phyloP scores from a whole-genome alignment of 1,140 invertebrate species.

The Coptotermes formosanus region DNA sequence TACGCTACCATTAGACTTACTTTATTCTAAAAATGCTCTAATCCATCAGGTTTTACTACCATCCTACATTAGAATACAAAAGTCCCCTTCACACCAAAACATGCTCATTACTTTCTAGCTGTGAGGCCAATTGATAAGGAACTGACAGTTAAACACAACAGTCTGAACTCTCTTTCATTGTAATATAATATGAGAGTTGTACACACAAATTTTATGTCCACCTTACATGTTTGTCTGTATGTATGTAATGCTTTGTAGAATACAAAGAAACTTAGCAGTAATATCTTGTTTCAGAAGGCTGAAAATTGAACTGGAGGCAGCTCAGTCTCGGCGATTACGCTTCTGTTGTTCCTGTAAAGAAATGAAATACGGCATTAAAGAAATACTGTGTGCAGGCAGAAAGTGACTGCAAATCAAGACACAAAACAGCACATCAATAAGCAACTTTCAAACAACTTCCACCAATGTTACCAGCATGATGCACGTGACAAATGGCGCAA shows the following conservation, averaged over 20 bases:
- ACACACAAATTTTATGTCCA: background rate
- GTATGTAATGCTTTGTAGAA: background rate
- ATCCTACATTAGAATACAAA: background rate
- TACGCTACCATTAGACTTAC: background rate
- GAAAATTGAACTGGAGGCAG: background rate
- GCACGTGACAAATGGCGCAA: no score
- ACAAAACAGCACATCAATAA: background rate
- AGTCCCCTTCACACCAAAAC: conserved; percentile 12
- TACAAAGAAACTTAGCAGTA: background rate
- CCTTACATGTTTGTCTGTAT: background rate
- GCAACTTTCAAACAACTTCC: no score
- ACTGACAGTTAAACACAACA: background rate
- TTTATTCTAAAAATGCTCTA: background rate
- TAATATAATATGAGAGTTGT: background rate
- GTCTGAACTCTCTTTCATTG: background rate
- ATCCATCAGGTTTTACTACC: background rate
- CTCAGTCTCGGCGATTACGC: conserved; percentile 25
- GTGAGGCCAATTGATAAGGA: background rate
- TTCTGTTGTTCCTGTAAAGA: conserved; percentile 26
- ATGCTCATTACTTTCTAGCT: background rate
- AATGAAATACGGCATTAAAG: background rate
- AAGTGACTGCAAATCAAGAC: background rate
- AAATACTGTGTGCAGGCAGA: background rate
- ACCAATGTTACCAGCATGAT: no score
- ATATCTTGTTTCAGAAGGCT: background rate